Base-by-base conservation (phyloP, 2,888 invertebrate genomes). In the Selenia dentaria region DNA sequence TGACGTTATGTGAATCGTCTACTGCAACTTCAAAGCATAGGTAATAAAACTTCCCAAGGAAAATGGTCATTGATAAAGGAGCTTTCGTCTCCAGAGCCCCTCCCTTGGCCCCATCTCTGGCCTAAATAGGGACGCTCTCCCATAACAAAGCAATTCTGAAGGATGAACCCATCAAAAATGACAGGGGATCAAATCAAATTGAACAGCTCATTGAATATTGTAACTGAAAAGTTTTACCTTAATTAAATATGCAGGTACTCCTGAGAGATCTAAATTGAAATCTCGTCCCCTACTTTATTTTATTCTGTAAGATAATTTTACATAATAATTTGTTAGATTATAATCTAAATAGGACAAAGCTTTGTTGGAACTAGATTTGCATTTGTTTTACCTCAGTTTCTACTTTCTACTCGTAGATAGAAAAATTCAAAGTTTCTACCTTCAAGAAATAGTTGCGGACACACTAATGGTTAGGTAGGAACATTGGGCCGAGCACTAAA, bases 121-220 rank as follows among this genome's bases (percentile, higher is more conserved):
- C 11, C 20, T n/a, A 8, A 29, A 36, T 32, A 36, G 24, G 42
- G 42, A 35, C 62, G 64, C 62, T 67, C 60, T 62, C 48, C 61
- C 59, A 60, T 64, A 67, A 68, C 68, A 67, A 68, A 74, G 66
- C 64, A 62, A 67, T 66, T 62, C 56, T 58, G 45, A 55, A 57
- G 58, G 64, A 70, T 65, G 64, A 67, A 62, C 67, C 66, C 68
- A 61, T 74, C 69, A 68, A 70, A 64, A 64, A 60, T 58, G 67
- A 67, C 64, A 67, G 64, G 57, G 61, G 65, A 69, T 70, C 70
- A 68, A 72, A 73, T 68, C 58, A 61, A 60, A 68, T 70, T 64
- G 61, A 58, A 57, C 67, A 59, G 59, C 62, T 66, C 61, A 51
- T 60, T 57, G 54, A 61, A 72, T 61, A 64, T 64, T 58, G 64